A percentile compares a stretch with the other conserved stretches of the same genome.
These are phyloP conservation scores for Synanthedon formicaeformis DNA, from an alignment of 2,888 invertebrate genomes.

Conservation along the genomic window DNA sequence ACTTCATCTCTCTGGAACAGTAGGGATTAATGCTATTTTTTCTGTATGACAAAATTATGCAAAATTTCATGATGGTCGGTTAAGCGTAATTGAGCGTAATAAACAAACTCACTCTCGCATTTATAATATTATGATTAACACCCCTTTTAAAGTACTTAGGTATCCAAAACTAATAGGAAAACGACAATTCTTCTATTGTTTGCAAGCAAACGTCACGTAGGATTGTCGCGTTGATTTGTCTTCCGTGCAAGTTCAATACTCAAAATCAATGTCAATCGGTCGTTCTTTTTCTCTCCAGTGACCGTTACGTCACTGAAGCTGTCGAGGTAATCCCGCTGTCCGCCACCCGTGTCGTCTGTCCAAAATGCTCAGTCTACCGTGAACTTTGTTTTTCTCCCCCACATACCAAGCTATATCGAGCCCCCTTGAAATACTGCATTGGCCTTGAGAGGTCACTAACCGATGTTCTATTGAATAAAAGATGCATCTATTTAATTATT, in stretches of 20 bases:
- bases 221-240: constrained; percentile 7
- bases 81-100: too few relatives aligned
- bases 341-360: constrained; percentile 28
- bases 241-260: constrained; percentile 13
- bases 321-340: constrained; percentile 27
- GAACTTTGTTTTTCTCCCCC: constrained; percentile 18
- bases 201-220: constrained; percentile 8
- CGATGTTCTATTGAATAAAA: neutral
- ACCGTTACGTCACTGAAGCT: constrained; percentile 37
- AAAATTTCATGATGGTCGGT: too few relatives aligned
- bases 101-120: too few relatives aligned
- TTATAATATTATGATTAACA: too few relatives aligned
- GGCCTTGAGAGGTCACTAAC: neutral
- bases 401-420: neutral
- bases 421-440: neutral
- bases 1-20: too few relatives aligned
- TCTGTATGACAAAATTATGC: too few relatives aligned
- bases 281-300: constrained; percentile 16
- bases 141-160: too few relatives aligned
- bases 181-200: constrained; percentile 6
- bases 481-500: too few relatives aligned
- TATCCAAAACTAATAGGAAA: too few relatives aligned
- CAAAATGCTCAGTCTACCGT: constrained; percentile 44
- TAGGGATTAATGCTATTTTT: too few relatives aligned
- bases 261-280: constrained; percentile 38